Percentiles rank a stretch among this genome's conserved stretches.
Evolutionary conservation across 2,888 invertebrate genomes (phyloP).

Genomic region (Lithosia quadra): DNA sequence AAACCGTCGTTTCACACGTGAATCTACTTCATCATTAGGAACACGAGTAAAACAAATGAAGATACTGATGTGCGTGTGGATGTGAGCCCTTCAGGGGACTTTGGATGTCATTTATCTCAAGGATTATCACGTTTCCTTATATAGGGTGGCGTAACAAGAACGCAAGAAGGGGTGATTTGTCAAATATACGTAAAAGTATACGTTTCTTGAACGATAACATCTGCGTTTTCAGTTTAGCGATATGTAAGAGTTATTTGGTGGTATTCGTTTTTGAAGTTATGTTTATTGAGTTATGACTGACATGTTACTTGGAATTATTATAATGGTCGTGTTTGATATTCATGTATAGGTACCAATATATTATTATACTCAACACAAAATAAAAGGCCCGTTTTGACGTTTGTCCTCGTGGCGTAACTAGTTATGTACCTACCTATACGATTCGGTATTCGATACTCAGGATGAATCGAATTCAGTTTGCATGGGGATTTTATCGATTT

Average conservation of each 20-base stretch:
- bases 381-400: too few species aligned
- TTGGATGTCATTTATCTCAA: constrained; percentile 14
- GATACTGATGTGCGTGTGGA: constrained; percentile 10
- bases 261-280: not conserved
- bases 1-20: not conserved
- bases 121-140: constrained; percentile 12
- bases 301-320: too few species aligned
- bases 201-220: not conserved
- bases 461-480: too few species aligned
- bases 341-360: too few species aligned
- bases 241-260: too few species aligned
- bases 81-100: constrained; percentile 12
- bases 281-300: not conserved
- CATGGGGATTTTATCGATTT: too few species aligned
- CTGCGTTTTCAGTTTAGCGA: not conserved
- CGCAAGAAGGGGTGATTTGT: not conserved
- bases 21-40: not conserved
- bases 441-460: too few species aligned
- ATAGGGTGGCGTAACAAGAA: constrained; percentile 1
- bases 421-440: too few species aligned
- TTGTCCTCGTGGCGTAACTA: too few species aligned
- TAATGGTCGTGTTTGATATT: too few species aligned
- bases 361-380: too few species aligned
- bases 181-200: constrained; percentile 1
- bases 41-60: constrained; percentile 17